These are phyloP conservation scores for Eulimnadia texana DNA, from an alignment of 1,140 invertebrate genomes.

Conservation along the genomic window DNA sequence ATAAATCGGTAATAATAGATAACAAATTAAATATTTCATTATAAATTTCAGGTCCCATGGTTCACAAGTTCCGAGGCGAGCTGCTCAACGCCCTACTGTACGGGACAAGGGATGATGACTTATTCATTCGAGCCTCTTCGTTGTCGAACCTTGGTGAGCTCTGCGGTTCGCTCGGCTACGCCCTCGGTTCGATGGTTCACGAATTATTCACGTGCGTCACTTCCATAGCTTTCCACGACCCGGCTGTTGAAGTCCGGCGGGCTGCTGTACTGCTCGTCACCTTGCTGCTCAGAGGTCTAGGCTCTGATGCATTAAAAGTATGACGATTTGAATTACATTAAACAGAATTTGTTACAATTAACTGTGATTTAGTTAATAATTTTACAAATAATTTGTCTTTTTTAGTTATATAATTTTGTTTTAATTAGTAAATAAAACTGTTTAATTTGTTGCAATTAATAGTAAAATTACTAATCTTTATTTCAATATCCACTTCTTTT, in stretches of 20 bases:
- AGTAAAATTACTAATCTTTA: constrained; percentile 8
- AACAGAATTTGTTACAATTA: neutral
- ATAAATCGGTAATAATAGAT: too few species aligned
- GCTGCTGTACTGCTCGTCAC: constrained; percentile 61
- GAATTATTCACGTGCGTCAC: constrained; percentile 58
- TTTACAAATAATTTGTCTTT: too few species aligned
- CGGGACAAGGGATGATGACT: constrained; percentile 50
- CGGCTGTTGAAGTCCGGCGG: constrained; percentile 49
- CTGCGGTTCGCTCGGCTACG: constrained; percentile 56
- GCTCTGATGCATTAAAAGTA: constrained; percentile 44
- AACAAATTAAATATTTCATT: constrained; percentile 25
- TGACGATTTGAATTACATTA: neutral
- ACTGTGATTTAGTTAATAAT: neutral
- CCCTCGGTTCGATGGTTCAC: constrained; percentile 48
- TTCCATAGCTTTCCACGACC: constrained; percentile 49
- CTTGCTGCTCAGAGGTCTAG: constrained; percentile 53
- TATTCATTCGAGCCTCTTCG: constrained; percentile 60
- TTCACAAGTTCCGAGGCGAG: constrained; percentile 48
- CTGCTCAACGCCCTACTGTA: constrained; percentile 56
- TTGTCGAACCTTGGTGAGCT: constrained; percentile 73
- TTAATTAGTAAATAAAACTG: neutral
- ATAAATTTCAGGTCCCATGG: constrained; percentile 62
- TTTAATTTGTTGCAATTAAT: constrained; percentile 7
- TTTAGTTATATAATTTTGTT: neutral
- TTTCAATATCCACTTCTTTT: too few species aligned